Percentiles rank a stretch among this genome's conserved stretches.
Conservation (phyloP, 1,140 invertebrate genomes). For the Colletes gigas region DNA sequence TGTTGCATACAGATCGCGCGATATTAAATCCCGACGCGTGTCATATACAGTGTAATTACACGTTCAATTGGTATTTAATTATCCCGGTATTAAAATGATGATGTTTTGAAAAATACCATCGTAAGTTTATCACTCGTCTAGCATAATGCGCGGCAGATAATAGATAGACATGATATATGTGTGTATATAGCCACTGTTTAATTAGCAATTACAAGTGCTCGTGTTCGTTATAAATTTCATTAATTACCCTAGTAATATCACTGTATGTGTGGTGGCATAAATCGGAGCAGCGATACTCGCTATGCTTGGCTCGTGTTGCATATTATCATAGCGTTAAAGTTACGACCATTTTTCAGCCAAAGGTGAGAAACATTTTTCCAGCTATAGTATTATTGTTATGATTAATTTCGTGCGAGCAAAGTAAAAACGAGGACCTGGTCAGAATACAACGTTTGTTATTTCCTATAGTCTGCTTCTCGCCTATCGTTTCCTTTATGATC, state of each 20-base stretch:
- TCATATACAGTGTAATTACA: background rate
- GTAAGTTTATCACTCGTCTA: background rate
- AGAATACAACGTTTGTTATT: no score
- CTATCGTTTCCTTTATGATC: no score
- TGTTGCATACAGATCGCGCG: background rate
- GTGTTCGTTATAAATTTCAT: slow-evolving; percentile 4
- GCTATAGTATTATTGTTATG: no score
- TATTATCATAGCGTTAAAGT: no score
- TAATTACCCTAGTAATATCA: background rate
- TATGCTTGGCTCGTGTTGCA: no score
- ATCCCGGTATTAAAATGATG: background rate
- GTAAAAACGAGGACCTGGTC: no score
- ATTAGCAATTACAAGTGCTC: slow-evolving; percentile 4
- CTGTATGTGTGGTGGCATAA: background rate
- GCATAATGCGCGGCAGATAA: background rate
- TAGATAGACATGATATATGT: background rate
- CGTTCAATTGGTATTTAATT: background rate
- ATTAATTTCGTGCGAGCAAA: no score
- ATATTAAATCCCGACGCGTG: background rate
- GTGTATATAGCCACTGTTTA: background rate
- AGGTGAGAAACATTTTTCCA: no score
- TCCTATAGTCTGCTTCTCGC: no score
- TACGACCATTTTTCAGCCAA: no score
- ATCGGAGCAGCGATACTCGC: background rate
- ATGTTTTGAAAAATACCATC: background rate